Percentiles rank a stretch among this genome's conserved stretches.
Conservation (phyloP, 2,888 invertebrate species). For the Temnothorax rugatulus region DNA sequence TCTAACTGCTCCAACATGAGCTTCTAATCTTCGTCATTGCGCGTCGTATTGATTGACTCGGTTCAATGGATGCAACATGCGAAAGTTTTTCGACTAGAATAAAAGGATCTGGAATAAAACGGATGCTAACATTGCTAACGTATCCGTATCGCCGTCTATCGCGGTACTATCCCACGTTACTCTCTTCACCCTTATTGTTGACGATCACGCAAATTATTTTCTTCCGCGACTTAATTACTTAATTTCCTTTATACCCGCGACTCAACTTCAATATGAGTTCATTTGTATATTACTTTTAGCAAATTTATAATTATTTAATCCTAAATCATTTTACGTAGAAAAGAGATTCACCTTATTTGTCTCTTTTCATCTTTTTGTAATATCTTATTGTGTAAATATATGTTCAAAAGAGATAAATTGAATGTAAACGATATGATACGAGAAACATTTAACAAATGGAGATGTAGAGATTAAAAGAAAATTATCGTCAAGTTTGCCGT, state of each 20-base stretch:
- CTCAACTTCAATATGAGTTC: not conserved
- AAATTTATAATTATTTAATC: not conserved
- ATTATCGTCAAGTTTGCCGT: not conserved
- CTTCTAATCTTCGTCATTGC: not conserved
- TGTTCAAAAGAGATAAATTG: not conserved
- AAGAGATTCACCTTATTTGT: not conserved
- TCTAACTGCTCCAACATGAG: not conserved
- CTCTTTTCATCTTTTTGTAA: not conserved
- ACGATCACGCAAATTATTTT: conserved; percentile 65
- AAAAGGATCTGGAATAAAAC: conserved; percentile 61
- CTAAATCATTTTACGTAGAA: not conserved
- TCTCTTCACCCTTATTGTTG: conserved; percentile 55
- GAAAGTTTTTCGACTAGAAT: conserved; percentile 64
- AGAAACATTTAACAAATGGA: not conserved
- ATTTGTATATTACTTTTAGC: not conserved
- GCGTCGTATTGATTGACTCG: not conserved
- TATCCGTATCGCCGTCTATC: conserved; percentile 61
- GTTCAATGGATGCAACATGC: conserved; percentile 52
- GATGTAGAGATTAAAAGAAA: not conserved
- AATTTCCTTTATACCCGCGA: conserved; percentile 17
- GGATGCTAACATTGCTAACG: conserved; percentile 67
- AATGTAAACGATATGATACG: not conserved
- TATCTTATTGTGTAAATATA: not conserved
- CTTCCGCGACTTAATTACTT: conserved; percentile 60
- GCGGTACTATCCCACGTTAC: conserved; percentile 64